Conservation (phyloP, 2,888 invertebrate species). For the Sepiola atlantica region DNA sequence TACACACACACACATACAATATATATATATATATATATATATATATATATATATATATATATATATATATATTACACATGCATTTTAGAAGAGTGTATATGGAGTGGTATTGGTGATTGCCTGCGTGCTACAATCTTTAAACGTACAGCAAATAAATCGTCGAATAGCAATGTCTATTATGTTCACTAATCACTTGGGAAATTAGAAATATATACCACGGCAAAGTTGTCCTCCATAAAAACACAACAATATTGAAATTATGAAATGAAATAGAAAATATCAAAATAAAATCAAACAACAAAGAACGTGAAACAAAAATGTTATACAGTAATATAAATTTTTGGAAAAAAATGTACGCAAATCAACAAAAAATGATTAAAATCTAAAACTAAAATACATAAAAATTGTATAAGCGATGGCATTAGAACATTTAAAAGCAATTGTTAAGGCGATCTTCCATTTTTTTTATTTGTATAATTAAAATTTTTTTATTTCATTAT, state of each 20-base stretch:
- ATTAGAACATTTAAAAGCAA: background rate
- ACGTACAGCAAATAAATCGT: background rate
- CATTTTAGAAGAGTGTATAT: background rate
- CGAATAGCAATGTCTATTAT: background rate
- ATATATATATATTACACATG: background rate
- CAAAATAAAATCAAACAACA: background rate
- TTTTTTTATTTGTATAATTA: background rate
- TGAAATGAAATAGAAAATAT: background rate
- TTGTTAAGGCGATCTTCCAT: background rate
- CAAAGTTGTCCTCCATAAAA: background rate
- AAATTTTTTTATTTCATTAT: background rate
- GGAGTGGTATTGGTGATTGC: background rate
- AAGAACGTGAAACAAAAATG: too few relatives aligned
- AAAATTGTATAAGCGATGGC: background rate
- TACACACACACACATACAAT: background rate
- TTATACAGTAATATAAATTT: too few relatives aligned
- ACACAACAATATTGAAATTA: background rate
- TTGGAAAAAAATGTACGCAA: background rate
- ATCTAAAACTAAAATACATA: background rate
- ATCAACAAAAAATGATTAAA: background rate
- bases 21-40: constrained; percentile 16
- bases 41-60: background rate
- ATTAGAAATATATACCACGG: background rate
- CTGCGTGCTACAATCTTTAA: background rate
- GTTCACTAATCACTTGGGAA: background rate